Base-by-base conservation (phyloP, 2,888 invertebrate genomes). In the Acleris sparsana region DNA sequence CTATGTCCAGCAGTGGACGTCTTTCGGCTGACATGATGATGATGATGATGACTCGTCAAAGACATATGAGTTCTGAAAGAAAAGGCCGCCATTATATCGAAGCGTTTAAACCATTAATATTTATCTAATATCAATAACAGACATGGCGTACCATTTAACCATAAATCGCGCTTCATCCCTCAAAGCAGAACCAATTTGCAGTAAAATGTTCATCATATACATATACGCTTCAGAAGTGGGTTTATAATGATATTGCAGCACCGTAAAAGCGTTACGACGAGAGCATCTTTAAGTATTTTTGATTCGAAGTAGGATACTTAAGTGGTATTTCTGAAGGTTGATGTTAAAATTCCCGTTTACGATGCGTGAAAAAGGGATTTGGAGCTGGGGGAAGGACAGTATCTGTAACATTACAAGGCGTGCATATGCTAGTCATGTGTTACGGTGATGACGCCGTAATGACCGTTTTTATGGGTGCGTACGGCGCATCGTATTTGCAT, bases 331-430 rank as follows among this genome's bases (percentile, higher is more conserved):
- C 74, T 77, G 71, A 71, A 77, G 80, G 79, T 77, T 79, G 78
- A 81, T 78, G 80, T 80, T 72, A 75, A 76, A 80, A 82, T 79
- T 76, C 68, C 73, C 75, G 73, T 85, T 86, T 86, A 85, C 83
- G 86, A 83, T 78, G 80, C 80, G 81, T 75, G 82, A 84, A 85
- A 84, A 86, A 80, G 76, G 79, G 79, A 81, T 82, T 82, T 78
- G 69, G 74, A 73, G 72, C 71, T 78, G 76, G 76, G 77, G 78
- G 76, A 79, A 73, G 77, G 78, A 78, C 83, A 74, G 74, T 72
- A 71, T 71, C 72, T 71, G 72, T 75, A 73, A 73, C 68, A 72
- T 78, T 76, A 74, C 72, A 76, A 70, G 69, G 70, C 74, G 70
- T 72, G 76, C 83, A 82, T 84, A 85, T 84, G 85, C 73, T 72